Base-by-base conservation (phyloP, 2,797 vertebrate genomes). In the Sus cebifrons region DNA sequence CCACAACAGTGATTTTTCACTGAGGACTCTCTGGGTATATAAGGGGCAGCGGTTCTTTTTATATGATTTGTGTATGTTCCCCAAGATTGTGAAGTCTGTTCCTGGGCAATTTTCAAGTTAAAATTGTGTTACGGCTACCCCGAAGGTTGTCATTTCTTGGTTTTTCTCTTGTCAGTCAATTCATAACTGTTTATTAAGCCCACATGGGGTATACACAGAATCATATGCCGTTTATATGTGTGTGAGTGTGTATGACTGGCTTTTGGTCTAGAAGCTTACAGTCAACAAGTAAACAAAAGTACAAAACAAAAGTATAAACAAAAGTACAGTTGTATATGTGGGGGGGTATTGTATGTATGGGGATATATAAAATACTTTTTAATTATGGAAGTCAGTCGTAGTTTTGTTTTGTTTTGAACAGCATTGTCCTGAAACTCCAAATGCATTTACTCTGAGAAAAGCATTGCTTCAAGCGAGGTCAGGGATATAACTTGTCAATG, bases 161-260 rank as follows among this genome's bases (percentile, higher is more conserved):
- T 92, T 97, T 98, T 96, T 58, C 92, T 97, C 96, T 97, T 94
- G 96, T 98, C 96, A 95, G 86, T 98, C 96, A 97, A 97, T 97
- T 97, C 94, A 94, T 97, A 97, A 97, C 90, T 96, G 95, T 98
- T 98, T 98, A 97, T 98, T 97, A 98, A 98, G 90, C 71, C 89
- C 96, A 90, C 90, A 94, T 86, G 93, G 95, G 86, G 91, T 97
- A 14, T 91, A 93, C 58, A 73, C 65, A 93, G 89, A 93, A 21
- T 94, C 60, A 12, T 54, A 88, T 56, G 79, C 65, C 36, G 73
- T 90, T 74, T 84, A 60, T 36, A 32, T 56, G 3, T 68, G 18
- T 89, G 36, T 64, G 15, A 68, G 64, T 78, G 67, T 91, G 52
- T 75, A 16, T 81, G 81, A 60, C 25, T 82, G 65, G 65, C 54